Evolutionary conservation across 2,888 invertebrate genomes (phyloP), one percentile per base, ranked within the genome.

Genomic region (Pristionchus entomophagus): DNA sequence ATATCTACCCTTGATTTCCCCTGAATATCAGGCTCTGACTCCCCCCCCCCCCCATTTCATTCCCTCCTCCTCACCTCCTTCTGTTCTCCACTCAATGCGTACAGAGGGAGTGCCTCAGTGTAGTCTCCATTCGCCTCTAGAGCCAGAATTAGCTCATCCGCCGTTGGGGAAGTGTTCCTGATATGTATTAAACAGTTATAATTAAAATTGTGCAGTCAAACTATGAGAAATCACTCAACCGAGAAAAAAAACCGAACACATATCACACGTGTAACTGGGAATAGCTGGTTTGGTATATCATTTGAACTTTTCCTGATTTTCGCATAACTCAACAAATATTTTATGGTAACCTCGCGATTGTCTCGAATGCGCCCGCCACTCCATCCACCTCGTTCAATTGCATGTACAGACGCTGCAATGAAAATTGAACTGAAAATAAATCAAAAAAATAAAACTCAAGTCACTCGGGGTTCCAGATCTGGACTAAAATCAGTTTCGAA

Each of bases 41-140:
- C 8, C 73, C 22, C n/a, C 26, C n/a, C 22, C 45, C 38, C n/a
- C 19, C 26, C 4, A 77, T 26, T 29, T n/a, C 12, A 35, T 38
- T 12, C 29, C 19, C 51, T 26, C n/a, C 45, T 38, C 51, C 49
- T 12, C 26, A 87, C 87, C 84, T 87, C 87, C 85, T 88, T 86
- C 32, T 88, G 78, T 14, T 88, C 83, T 17, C 81, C 65, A 51
- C 45, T 78, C 6, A 22, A 73, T 29, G 62, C 22, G 59, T 88
- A 88, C 14, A 88, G 78, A 0, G 87, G 85, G 62, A 88, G 77
- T 19, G 88, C 87, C 35, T 88, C 87, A 32, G 84, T 88, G 81
- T 88, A 88, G 82, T 88, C 87, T 38, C 88, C 88, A 69, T 83
- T 87, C 4, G 88, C 88, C 80, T 88, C 88, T 17, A 87, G 56